Conservation (phyloP, 2,113 vertebrate species). For the Spea multiplicata region DNA sequence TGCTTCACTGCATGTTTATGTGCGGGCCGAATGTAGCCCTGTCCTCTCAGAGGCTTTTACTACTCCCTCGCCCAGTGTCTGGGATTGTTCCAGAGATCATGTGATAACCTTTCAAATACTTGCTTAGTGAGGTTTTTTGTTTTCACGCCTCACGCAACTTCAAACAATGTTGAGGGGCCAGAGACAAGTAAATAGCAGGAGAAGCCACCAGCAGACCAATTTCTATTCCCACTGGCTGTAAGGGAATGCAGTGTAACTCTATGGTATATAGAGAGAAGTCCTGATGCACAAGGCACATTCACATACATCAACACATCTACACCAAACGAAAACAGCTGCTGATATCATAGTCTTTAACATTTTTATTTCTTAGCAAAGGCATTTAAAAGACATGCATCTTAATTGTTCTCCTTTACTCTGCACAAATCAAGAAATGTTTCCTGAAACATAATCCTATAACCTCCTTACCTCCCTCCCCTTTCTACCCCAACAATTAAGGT, state of each 20-base stretch:
- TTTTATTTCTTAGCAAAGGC: background rate
- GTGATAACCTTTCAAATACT: constrained; percentile 32
- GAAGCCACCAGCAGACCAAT: background rate
- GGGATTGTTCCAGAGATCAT: constrained; percentile 24
- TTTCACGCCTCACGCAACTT: constrained; percentile 34
- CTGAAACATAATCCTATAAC: constrained; percentile 54
- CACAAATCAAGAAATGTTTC: constrained; percentile 32
- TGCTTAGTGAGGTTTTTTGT: constrained; percentile 48
- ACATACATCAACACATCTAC: background rate
- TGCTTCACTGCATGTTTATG: background rate
- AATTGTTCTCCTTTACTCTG: background rate
- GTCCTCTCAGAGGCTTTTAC: background rate
- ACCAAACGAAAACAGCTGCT: background rate
- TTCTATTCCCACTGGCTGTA: background rate
- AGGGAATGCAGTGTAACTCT: background rate
- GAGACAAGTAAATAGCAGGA: background rate
- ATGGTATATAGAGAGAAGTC: background rate
- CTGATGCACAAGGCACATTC: background rate
- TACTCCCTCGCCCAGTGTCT: background rate
- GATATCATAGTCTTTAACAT: background rate
- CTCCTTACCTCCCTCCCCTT: background rate
- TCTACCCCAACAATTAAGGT: constrained; percentile 46
- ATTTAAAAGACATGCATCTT: constrained; percentile 6
- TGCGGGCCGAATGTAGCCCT: background rate
- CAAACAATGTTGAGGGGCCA: background rate